Evolutionary conservation across 2,113 vertebrate genomes (phyloP).

Genomic region (Carassius gibelio): DNA sequence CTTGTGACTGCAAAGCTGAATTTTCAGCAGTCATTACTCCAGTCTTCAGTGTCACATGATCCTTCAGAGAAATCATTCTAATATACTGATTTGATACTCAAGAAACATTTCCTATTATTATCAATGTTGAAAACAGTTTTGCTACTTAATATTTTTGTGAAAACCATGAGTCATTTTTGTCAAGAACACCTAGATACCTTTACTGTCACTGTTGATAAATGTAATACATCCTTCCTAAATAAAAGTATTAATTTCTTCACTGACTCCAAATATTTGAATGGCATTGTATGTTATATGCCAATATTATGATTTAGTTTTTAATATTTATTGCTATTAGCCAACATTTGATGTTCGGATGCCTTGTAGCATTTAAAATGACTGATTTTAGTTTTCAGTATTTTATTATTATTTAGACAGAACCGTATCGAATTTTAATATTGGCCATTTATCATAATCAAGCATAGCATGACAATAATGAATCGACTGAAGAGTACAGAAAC

Average conservation of each 20-base stretch:
- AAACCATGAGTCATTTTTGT: background rate
- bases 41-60: background rate
- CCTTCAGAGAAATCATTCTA: background rate
- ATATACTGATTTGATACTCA: background rate
- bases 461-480: background rate
- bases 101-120: background rate
- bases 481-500: background rate
- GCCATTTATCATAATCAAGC: background rate
- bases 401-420: background rate
- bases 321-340: background rate
- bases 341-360: background rate
- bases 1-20: background rate
- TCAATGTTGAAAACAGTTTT: background rate
- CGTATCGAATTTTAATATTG: background rate
- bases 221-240: background rate
- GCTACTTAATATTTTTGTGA: background rate
- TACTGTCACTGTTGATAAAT: background rate
- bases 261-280: background rate
- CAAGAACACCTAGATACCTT: background rate
- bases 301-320: background rate
- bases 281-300: background rate
- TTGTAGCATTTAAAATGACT: background rate
- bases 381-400: background rate
- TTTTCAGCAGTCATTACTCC: background rate
- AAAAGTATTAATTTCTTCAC: background rate